phyloP scores from a whole-genome alignment of 2,888 invertebrate genomes.

The Criorhina ranunculi region DNA sequence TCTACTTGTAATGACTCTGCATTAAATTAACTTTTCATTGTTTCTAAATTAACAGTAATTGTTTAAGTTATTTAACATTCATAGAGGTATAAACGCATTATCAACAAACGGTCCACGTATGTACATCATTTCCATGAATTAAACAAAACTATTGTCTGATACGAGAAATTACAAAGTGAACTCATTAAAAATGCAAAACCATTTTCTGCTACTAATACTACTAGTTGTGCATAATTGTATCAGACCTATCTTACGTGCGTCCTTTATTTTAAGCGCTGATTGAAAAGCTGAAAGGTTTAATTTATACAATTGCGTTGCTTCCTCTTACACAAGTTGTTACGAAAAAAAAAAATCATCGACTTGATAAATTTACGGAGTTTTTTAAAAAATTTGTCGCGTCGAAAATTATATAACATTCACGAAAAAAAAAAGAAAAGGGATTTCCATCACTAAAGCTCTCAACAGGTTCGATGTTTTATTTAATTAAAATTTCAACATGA shows the following conservation, averaged over 20 bases:
- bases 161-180: too few species aligned
- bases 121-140: background rate
- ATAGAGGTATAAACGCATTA: background rate
- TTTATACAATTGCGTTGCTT: background rate
- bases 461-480: slow-evolving; percentile 58
- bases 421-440: slow-evolving; percentile 25
- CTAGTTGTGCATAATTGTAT: background rate
- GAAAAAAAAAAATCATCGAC: background rate
- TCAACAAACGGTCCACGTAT: background rate
- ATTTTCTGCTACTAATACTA: background rate
- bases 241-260: too few species aligned
- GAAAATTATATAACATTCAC: slow-evolving; percentile 36
- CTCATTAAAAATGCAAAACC: background rate
- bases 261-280: background rate
- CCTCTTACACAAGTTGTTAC: background rate
- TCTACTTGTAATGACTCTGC: slow-evolving; percentile 11
- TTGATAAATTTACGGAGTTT: slow-evolving; percentile 24
- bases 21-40: slow-evolving; percentile 28
- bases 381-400: slow-evolving; percentile 20
- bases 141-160: too few species aligned
- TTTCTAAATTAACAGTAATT: slow-evolving; percentile 32
- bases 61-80: slow-evolving; percentile 13
- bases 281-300: background rate
- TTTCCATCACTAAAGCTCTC: slow-evolving; percentile 18
- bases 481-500: slow-evolving; percentile 60